Conservation (phyloP, 1,140 invertebrate genomes). For the Eriocheir sinensis region DNA sequence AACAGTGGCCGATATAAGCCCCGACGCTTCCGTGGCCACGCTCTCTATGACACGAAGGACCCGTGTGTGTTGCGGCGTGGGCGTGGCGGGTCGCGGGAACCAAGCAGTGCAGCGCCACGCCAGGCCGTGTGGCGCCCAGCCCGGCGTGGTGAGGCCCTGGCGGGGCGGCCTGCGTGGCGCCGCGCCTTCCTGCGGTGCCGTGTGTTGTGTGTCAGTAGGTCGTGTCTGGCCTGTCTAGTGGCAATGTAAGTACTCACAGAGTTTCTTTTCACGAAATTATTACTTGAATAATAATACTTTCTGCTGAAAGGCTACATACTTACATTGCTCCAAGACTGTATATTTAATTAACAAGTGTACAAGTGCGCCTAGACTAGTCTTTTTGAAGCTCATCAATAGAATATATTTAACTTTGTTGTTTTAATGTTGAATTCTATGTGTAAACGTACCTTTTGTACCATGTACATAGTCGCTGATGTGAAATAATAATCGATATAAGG, state of each 20-base stretch:
- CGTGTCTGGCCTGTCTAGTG: conserved; percentile 51
- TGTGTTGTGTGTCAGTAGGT: conserved; percentile 63
- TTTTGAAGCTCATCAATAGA: conserved; percentile 68
- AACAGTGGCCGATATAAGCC: conserved; percentile 52
- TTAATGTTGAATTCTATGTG: conserved; percentile 74
- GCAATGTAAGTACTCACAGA: conserved; percentile 72
- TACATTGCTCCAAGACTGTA: conserved; percentile 68
- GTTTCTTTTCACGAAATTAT: conserved; percentile 64
- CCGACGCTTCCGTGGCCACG: background rate
- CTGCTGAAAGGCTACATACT: background rate
- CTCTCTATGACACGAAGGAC: conserved; percentile 31
- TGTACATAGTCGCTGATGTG: conserved; percentile 72
- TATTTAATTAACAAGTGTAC: conserved; percentile 72
- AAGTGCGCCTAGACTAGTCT: conserved; percentile 74
- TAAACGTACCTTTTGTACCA: conserved; percentile 68
- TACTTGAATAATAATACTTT: conserved; percentile 18
- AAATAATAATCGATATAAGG: conserved; percentile 71
- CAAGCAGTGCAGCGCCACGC: background rate
- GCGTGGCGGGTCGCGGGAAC: background rate
- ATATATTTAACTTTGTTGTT: conserved; percentile 73
- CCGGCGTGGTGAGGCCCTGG: background rate
- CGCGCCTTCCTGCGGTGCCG: background rate
- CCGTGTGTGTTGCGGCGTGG: background rate
- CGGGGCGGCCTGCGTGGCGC: background rate
- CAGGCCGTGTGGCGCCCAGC: conserved; percentile 33